These are phyloP conservation scores for Apus apus DNA, from an alignment of 2,113 vertebrate species.

Conservation along the genomic window DNA sequence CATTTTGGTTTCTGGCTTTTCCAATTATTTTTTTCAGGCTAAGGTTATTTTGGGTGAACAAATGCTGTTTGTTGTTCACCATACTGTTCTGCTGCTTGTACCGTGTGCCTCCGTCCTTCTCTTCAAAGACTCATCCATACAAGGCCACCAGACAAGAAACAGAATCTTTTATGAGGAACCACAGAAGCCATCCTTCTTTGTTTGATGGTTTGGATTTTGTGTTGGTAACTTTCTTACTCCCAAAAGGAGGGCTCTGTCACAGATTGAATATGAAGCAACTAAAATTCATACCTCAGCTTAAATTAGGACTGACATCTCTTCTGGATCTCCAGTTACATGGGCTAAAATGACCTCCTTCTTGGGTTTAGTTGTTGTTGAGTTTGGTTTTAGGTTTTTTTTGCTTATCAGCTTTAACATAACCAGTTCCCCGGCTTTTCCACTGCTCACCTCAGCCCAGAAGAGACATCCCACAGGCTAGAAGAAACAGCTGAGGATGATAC, in stretches of 20 bases:
- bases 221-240: not conserved
- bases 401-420: not conserved
- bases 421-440: not conserved
- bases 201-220: not conserved
- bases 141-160: not conserved
- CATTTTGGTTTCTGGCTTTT: not conserved
- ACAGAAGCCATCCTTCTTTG: not conserved
- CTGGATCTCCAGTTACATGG: not conserved
- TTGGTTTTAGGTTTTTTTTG: not conserved
- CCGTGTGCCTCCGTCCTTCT: not conserved
- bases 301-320: not conserved
- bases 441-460: not conserved
- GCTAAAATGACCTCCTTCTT: not conserved
- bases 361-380: not conserved
- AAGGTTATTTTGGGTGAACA: not conserved
- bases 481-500: not conserved
- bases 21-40: not conserved
- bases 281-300: not conserved
- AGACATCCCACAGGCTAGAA: not conserved
- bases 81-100: not conserved
- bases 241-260: fast-evolving
- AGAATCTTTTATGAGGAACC: not conserved
- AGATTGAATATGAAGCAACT: not conserved
- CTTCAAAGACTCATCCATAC: not conserved
- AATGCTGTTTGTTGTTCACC: not conserved